Conservation (phyloP, 2,888 invertebrate species). For the Perdita meconis region DNA sequence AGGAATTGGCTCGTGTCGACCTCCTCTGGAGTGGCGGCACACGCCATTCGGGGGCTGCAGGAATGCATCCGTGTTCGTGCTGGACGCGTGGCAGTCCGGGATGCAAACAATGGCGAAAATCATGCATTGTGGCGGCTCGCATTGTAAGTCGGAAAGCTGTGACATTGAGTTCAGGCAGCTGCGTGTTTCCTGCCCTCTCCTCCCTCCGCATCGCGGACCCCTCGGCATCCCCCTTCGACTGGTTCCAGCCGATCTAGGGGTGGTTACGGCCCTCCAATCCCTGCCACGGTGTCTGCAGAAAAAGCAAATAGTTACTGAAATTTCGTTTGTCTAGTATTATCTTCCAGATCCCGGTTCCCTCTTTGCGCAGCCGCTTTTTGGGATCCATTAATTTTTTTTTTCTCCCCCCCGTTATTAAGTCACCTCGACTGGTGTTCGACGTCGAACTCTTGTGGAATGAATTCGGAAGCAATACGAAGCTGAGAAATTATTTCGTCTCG, state of each 20-base stretch:
- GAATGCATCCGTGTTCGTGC: conserved; percentile 60
- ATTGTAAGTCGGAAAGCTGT: conserved; percentile 82
- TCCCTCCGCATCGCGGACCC: conserved; percentile 40
- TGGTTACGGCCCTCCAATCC: conserved; percentile 55
- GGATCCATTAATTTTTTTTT: conserved; percentile 20
- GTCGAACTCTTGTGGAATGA: neutral
- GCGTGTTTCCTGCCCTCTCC: conserved; percentile 71
- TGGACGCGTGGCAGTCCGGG: conserved; percentile 75
- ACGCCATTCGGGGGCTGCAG: conserved; percentile 58
- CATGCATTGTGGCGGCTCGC: conserved; percentile 81
- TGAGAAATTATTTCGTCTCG: no score
- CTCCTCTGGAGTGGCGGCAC: conserved; percentile 55
- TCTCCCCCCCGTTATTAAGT: neutral
- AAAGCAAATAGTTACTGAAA: conserved; percentile 63
- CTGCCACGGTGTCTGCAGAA: conserved; percentile 30
- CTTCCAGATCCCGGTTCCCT: conserved; percentile 25
- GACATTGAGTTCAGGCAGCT: conserved; percentile 82
- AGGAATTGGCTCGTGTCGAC: conserved; percentile 59
- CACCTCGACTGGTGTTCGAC: neutral
- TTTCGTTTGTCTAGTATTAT: conserved; percentile 62
- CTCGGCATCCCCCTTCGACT: conserved; percentile 50
- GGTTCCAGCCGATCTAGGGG: conserved; percentile 50
- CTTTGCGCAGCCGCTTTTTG: conserved; percentile 12
- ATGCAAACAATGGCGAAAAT: conserved; percentile 81
- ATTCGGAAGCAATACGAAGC: no score